These are phyloP conservation scores for Euwallacea fornicatus DNA, from an alignment of 1,140 invertebrate species.

Conservation along the genomic window DNA sequence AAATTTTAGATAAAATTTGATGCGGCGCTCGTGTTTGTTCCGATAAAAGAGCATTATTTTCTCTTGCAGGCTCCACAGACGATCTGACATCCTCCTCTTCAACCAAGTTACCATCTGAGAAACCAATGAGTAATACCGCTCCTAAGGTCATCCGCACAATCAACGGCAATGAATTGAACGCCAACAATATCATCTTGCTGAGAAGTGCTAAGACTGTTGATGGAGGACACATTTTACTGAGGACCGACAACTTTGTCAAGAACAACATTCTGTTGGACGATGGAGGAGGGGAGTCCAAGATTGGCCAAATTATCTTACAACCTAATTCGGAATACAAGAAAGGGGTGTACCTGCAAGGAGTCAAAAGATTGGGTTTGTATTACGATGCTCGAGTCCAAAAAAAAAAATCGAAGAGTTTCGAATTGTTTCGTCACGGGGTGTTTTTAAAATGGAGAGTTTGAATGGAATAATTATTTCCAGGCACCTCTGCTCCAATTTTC, in stretches of 20 bases:
- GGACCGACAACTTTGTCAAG: constrained; percentile 43
- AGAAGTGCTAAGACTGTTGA: constrained; percentile 48
- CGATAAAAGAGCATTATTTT: constrained; percentile 3
- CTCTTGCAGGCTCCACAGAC: constrained; percentile 30
- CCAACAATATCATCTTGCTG: constrained; percentile 50
- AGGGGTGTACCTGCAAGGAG: constrained; percentile 49
- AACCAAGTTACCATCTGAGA: constrained; percentile 17
- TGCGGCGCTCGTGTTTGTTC: background rate
- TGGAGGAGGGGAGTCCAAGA: constrained; percentile 36
- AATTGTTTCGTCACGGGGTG: background rate
- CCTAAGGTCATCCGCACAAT: constrained; percentile 44
- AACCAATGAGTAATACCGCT: constrained; percentile 45
- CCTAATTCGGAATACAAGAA: constrained; percentile 48
- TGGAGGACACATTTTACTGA: constrained; percentile 48
- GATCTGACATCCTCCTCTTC: constrained; percentile 14
- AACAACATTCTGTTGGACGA: constrained; percentile 44
- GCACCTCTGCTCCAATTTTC: constrained; percentile 49
- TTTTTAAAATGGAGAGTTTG: background rate
- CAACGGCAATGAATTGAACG: constrained; percentile 44
- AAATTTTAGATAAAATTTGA: constrained; percentile 28
- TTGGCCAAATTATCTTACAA: constrained; percentile 49
- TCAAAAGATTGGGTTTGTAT: constrained; percentile 46
- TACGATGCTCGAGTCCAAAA: background rate
- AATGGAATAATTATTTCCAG: constrained; percentile 14
- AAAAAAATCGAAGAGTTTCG: background rate